A percentile compares a stretch with the other conserved stretches of the same genome.
These are phyloP conservation scores for Entelurus aequoreus DNA, from an alignment of 2,113 vertebrate genomes.

Conservation along the genomic window DNA sequence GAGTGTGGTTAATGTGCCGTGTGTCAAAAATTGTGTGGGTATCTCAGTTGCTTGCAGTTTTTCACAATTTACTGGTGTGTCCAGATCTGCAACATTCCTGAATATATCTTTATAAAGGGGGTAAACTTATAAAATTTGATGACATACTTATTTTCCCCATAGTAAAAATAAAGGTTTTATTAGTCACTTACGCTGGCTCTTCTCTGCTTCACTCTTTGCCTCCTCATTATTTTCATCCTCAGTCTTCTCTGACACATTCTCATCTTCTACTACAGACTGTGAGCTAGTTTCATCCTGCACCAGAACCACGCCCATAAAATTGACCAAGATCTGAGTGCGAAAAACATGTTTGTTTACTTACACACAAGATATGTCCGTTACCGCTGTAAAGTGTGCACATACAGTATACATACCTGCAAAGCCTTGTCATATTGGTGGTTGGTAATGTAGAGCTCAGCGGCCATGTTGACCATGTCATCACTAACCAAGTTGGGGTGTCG, in stretches of 20 bases:
- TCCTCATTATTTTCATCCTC: constrained; percentile 11
- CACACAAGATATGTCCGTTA: neutral
- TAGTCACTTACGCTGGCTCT: constrained; percentile 25
- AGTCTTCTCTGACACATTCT: neutral
- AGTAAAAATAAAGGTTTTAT: too few species aligned
- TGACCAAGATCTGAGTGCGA: constrained; percentile 57
- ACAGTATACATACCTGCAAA: constrained; percentile 77
- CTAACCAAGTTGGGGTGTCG: constrained; percentile 85
- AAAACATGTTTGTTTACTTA: neutral
- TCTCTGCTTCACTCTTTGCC: neutral
- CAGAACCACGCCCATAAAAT: constrained; percentile 62
- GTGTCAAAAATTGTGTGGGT: too few species aligned
- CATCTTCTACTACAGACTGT: neutral
- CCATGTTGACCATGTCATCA: constrained; percentile 89
- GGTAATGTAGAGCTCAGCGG: constrained; percentile 88
- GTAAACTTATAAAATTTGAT: too few species aligned
- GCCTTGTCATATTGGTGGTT: constrained; percentile 85
- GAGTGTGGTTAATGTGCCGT: too few species aligned
- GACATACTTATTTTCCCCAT: too few species aligned
- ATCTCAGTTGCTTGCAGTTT: too few species aligned
- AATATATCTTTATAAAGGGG: too few species aligned
- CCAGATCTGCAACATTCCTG: too few species aligned
- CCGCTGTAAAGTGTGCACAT: neutral
- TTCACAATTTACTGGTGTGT: too few species aligned
- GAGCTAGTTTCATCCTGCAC: constrained; percentile 22